A percentile compares a stretch with the other conserved stretches of the same genome.
Evolutionary conservation across 2,113 vertebrate species (phyloP).

Genomic region (Tachysurus vachellii): DNA sequence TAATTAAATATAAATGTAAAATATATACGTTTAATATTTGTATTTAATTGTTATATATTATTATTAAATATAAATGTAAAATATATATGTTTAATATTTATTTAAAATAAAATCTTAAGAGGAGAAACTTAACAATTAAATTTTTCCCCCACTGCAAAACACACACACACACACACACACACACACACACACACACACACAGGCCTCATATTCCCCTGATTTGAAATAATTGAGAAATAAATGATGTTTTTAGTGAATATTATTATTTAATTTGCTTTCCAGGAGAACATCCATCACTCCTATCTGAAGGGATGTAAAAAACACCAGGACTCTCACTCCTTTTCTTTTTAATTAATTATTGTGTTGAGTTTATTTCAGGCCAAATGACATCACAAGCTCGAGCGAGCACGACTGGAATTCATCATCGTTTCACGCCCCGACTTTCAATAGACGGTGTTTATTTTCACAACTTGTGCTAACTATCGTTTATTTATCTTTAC

Average conservation of each 20-base stretch:
- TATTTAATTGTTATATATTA: too few relatives aligned
- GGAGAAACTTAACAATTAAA: background rate
- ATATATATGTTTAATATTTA: background rate
- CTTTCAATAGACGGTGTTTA: background rate
- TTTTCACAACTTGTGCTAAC: constrained; percentile 21
- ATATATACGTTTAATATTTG: too few relatives aligned
- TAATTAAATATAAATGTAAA: too few relatives aligned
- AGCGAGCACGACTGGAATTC: background rate
- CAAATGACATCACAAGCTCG: background rate
- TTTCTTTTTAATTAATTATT: background rate
- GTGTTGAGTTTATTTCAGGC: background rate
- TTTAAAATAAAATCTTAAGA: background rate
- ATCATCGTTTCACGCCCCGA: constrained; percentile 36
- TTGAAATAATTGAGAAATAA: constrained; percentile 72
- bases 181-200: constrained; percentile 48
- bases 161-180: constrained; percentile 27
- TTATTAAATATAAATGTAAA: too few relatives aligned
- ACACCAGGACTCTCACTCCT: background rate
- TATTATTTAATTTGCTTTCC: constrained; percentile 60
- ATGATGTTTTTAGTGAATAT: constrained; percentile 50
- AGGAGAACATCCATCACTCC: constrained; percentile 46
- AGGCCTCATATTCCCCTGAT: constrained; percentile 58
- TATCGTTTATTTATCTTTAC: constrained; percentile 38
- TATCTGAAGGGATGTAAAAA: constrained; percentile 17
- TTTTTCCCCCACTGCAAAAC: too few relatives aligned